These are phyloP conservation scores for Tipula confusa DNA, from an alignment of 2,888 invertebrate genomes.

Conservation along the genomic window DNA sequence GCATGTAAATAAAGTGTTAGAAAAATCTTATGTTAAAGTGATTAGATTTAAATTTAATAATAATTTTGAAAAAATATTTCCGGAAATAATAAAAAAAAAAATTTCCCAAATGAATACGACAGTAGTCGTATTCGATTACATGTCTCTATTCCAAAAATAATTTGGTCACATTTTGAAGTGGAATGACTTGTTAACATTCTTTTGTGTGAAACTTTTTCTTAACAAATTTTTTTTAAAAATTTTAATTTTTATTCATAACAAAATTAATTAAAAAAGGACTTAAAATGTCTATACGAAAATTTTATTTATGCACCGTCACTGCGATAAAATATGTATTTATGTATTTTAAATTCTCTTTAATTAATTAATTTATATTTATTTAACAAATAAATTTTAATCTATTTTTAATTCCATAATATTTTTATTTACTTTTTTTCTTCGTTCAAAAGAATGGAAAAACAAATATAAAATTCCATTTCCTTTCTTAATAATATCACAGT, in stretches of 20 bases:
- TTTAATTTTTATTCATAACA: no score
- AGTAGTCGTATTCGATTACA: background rate
- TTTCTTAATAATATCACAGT: background rate
- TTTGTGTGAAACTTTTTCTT: no score
- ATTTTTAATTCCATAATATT: slow-evolving; percentile 3
- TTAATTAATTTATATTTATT: slow-evolving; percentile 13
- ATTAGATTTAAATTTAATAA: background rate
- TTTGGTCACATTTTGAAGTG: background rate
- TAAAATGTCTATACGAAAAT: background rate
- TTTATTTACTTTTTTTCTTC: slow-evolving; percentile 8
- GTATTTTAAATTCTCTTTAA: background rate
- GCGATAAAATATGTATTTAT: background rate
- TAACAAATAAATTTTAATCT: background rate
- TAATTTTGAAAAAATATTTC: background rate
- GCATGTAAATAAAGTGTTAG: no score
- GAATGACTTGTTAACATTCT: background rate
- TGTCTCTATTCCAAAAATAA: background rate
- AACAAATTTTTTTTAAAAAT: no score
- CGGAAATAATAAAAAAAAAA: background rate
- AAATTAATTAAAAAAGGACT: background rate
- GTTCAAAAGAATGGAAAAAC: background rate
- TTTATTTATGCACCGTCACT: background rate
- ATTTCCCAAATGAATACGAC: background rate
- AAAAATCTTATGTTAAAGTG: no score
- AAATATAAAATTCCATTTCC: background rate